Conservation (phyloP, 1,140 invertebrate species). For the Papilio helenus region DNA sequence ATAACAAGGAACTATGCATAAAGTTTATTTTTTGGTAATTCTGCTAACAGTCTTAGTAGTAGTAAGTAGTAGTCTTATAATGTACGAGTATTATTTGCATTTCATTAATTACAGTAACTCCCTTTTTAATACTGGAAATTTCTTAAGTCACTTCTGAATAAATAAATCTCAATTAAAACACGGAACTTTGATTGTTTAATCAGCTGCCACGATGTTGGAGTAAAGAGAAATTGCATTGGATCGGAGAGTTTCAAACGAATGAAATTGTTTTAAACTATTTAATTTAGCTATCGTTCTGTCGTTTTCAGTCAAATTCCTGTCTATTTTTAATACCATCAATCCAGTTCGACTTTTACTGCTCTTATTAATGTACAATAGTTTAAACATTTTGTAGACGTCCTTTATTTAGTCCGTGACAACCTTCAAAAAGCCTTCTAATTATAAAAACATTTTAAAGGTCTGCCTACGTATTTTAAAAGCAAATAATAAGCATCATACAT, state of each 20-base stretch:
- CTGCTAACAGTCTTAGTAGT: background rate
- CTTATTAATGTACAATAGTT: background rate
- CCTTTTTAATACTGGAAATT: no score
- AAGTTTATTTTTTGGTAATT: background rate
- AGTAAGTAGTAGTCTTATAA: no score
- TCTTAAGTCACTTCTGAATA: no score
- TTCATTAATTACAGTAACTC: no score
- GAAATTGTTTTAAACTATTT: slow-evolving; percentile 13
- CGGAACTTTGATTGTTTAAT: slow-evolving; percentile 36
- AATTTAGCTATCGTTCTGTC: background rate
- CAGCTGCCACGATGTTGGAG: slow-evolving; percentile 2
- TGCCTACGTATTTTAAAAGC: background rate
- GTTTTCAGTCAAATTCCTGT: background rate
- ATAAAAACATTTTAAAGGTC: background rate
- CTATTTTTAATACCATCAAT: background rate
- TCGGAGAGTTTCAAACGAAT: background rate
- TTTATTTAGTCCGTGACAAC: no score
- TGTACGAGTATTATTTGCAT: no score
- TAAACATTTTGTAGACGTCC: background rate
- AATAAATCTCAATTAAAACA: slow-evolving; percentile 40
- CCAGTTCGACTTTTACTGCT: background rate
- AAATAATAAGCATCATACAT: background rate
- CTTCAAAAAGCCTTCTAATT: background rate
- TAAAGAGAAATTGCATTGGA: background rate
- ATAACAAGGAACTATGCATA: background rate